phyloP scores from a whole-genome alignment of 2,888 invertebrate species.

The Desoria tigrina region DNA sequence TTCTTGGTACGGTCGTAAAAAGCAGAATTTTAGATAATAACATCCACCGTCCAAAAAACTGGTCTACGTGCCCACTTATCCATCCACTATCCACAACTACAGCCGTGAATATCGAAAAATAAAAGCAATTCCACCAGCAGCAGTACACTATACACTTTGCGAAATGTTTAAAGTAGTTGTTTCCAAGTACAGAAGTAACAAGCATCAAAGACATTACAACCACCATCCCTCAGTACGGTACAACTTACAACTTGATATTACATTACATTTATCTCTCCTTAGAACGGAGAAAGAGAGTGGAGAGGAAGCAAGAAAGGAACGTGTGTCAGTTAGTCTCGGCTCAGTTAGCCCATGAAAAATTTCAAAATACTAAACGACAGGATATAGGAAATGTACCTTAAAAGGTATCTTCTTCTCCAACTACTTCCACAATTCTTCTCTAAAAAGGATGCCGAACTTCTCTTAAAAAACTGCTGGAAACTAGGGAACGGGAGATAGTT shows the following conservation, averaged over 20 bases:
- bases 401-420: no score
- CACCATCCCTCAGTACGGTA: neutral
- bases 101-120: no score
- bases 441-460: neutral
- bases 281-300: neutral
- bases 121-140: no score
- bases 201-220: no score
- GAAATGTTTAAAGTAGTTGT: no score
- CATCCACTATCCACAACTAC: no score
- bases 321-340: conserved; percentile 12
- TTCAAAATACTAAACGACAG: conserved; percentile 11
- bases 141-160: no score
- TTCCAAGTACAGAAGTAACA: no score
- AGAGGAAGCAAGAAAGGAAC: neutral
- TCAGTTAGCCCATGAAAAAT: conserved; percentile 13
- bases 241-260: neutral
- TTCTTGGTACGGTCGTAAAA: no score
- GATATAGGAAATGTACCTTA: neutral
- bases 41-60: no score
- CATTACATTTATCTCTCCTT: conserved; percentile 5
- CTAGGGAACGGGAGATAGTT: neutral
- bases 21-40: no score
- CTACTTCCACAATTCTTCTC: neutral
- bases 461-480: neutral
- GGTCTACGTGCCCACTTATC: no score